These are phyloP conservation scores for Philaethria dido DNA, from an alignment of 2,888 invertebrate genomes.

Conservation along the genomic window DNA sequence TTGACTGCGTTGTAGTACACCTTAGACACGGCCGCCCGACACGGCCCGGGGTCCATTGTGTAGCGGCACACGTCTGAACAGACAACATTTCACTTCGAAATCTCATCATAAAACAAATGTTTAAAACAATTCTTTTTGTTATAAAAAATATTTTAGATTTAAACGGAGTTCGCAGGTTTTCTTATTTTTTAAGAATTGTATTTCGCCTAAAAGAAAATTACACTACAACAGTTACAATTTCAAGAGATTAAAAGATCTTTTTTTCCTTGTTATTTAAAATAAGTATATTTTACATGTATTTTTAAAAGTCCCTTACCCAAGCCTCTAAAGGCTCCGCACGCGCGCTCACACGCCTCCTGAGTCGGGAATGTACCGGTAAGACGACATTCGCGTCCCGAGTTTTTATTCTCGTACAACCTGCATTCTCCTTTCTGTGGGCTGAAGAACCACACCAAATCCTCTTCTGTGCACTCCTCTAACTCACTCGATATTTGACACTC, in stretches of 20 bases:
- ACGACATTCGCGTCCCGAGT: constrained; percentile 83
- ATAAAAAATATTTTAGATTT: no score
- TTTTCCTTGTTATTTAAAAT: no score
- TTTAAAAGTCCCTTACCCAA: constrained; percentile 83
- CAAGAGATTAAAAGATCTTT: no score
- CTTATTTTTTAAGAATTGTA: no score
- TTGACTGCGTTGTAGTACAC: constrained; percentile 87
- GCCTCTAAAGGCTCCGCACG: constrained; percentile 88
- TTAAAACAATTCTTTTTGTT: no score
- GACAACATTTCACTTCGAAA: no score
- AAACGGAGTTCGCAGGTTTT: no score
- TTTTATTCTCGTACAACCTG: constrained; percentile 56
- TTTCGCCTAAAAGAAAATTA: no score
- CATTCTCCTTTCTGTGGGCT: constrained; percentile 73
- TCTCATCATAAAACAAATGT: no score
- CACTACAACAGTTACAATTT: no score
- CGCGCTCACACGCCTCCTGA: constrained; percentile 89
- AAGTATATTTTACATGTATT: neutral
- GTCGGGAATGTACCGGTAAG: constrained; percentile 84
- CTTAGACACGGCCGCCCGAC: constrained; percentile 85
- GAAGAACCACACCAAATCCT: constrained; percentile 63
- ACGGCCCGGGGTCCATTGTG: constrained; percentile 88
- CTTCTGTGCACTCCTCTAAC: constrained; percentile 55
- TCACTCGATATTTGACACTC: constrained; percentile 52
- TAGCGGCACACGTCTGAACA: constrained; percentile 85